phyloP scores from a whole-genome alignment of 2,888 invertebrate species.

The Callyntrura sp. region DNA sequence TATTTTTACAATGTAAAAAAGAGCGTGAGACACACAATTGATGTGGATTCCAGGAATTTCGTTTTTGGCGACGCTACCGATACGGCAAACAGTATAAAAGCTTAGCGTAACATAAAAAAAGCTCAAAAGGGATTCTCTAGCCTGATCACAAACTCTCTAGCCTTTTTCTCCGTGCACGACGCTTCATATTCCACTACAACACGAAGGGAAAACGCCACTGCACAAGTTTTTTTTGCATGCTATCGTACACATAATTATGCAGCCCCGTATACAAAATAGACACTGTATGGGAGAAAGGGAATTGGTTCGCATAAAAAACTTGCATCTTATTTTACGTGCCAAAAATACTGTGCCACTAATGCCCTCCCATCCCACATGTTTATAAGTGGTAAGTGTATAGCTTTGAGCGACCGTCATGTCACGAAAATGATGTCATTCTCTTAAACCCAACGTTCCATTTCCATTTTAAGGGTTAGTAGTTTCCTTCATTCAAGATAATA shows the following conservation, averaged over 20 bases:
- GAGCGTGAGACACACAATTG: conserved; percentile 12
- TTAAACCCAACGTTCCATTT: no score
- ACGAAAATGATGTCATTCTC: not conserved
- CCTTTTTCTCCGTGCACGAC: not conserved
- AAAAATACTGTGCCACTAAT: conserved; percentile 34
- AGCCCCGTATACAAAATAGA: not conserved
- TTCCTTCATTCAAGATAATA: not conserved
- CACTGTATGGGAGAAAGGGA: no score
- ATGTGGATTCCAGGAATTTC: conserved; percentile 25
- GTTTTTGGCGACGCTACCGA: not conserved
- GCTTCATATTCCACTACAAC: not conserved
- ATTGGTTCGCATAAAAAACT: conserved; percentile 23
- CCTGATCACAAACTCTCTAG: conserved; percentile 16
- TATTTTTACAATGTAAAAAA: conserved; percentile 36
- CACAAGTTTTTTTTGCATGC: not conserved
- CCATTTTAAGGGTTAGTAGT: no score
- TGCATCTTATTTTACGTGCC: conserved; percentile 26
- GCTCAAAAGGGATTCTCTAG: conserved; percentile 27
- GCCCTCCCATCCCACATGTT: conserved; percentile 21
- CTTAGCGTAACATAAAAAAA: not conserved
- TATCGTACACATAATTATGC: conserved; percentile 22
- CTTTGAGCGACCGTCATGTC: not conserved
- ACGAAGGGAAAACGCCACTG: not conserved
- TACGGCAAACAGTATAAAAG: not conserved
- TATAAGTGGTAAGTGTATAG: not conserved